These are phyloP conservation scores for Baccha elongata DNA, from an alignment of 2,888 invertebrate species.

Conservation along the genomic window DNA sequence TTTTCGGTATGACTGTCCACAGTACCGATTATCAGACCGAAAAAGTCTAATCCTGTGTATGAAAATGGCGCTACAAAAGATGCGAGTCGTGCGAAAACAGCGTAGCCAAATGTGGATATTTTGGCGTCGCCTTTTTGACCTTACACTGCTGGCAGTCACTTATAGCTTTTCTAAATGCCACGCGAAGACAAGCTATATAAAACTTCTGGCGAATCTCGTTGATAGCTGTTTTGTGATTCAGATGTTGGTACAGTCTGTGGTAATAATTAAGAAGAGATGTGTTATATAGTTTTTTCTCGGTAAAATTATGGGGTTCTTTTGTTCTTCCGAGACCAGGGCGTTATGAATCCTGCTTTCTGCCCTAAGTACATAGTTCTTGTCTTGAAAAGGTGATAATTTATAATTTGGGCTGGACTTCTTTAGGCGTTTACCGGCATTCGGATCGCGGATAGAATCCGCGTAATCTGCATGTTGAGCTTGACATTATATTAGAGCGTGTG, in stretches of 20 bases:
- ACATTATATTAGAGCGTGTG: too few species aligned
- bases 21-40: slow-evolving; percentile 39
- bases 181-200: slow-evolving; percentile 41
- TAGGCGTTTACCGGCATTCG: not conserved
- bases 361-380: slow-evolving; percentile 36
- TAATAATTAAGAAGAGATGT: slow-evolving; percentile 2
- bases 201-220: slow-evolving; percentile 60
- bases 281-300: slow-evolving; percentile 40
- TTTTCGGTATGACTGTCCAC: slow-evolving; percentile 47
- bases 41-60: slow-evolving; percentile 44
- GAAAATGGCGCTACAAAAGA: slow-evolving; percentile 23
- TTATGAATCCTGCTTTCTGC: slow-evolving; percentile 42
- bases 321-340: slow-evolving; percentile 1
- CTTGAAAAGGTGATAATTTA: slow-evolving; percentile 31
- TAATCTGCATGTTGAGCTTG: slow-evolving; percentile 21
- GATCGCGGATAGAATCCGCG: slow-evolving; percentile 27
- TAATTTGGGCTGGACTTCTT: slow-evolving; percentile 29
- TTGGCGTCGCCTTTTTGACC: slow-evolving; percentile 47
- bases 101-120: slow-evolving; percentile 45
- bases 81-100: slow-evolving; percentile 5
- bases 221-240: slow-evolving; percentile 49
- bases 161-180: not conserved
- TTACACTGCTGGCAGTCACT: slow-evolving; percentile 51
- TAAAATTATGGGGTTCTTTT: slow-evolving; percentile 53
- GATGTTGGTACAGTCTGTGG: slow-evolving; percentile 33